Evolutionary conservation across 2,888 invertebrate genomes (phyloP).

Genomic region (Poecilobothrus nobilitatus): DNA sequence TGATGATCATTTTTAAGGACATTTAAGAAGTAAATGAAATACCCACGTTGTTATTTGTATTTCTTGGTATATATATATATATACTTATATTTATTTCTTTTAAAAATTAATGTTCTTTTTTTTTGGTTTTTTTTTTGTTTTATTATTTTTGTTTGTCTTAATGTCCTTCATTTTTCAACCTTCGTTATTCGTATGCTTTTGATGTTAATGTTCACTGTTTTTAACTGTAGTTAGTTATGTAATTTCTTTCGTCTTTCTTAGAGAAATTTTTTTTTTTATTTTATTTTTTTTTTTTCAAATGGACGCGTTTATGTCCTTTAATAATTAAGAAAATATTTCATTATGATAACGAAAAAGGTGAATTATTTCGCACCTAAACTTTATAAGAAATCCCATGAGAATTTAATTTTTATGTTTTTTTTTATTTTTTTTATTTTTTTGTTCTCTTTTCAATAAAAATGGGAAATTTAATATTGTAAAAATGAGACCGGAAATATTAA

Average conservation of each 20-base stretch:
- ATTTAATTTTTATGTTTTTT: neutral
- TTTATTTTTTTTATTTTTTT: too few species aligned
- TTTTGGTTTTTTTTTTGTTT: neutral
- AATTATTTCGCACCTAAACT: neutral
- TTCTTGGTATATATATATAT: neutral
- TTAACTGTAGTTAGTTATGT: too few species aligned
- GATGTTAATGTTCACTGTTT: too few species aligned
- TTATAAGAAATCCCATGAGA: neutral
- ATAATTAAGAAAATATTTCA: neutral
- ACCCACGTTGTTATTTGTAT: neutral
- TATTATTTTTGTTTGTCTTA: neutral
- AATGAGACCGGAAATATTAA: neutral
- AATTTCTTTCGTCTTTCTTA: too few species aligned
- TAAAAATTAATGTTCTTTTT: neutral
- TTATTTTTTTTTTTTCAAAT: neutral
- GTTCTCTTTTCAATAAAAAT: too few species aligned
- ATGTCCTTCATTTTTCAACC: neutral
- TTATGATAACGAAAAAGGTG: neutral
- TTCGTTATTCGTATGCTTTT: too few species aligned
- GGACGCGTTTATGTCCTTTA: constrained; percentile 4
- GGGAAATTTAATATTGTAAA: neutral
- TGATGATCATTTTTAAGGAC: constrained; percentile 6
- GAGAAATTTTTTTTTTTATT: too few species aligned
- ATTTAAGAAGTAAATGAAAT: neutral
- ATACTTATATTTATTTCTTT: neutral